Base-by-base conservation (phyloP, 1,140 invertebrate species). In the Aphelenchoides fujianensis region DNA sequence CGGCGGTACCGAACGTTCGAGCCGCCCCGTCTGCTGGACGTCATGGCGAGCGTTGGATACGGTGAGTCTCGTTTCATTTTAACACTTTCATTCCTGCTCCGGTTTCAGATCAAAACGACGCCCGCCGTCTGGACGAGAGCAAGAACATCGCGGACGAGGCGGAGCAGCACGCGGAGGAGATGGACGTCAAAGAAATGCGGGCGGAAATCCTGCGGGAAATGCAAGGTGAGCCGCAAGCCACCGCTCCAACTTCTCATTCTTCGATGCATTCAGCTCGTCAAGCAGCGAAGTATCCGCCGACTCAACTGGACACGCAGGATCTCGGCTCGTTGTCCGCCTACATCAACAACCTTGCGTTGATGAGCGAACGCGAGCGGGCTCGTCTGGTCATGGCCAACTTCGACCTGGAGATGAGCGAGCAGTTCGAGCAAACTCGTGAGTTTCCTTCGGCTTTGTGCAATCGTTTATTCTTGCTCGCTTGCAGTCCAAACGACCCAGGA, bases 31-130 rank as follows among this genome's bases (percentile, higher is more conserved):
- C 34, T 59, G 55, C 7, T 5, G 12, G 55, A 59, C 27, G 34
- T 59, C 55, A 7, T 59, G 5, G 28, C 55, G 5, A 59, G 55
- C 19, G 5, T 59, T 59, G 55, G 55, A 7, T 59, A 59, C 34
- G 55, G 55, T 59, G 34, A 59, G 23, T 48, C 41, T 59, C 7
- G 5, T 59, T 59, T 59, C 27, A 7, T 5, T 59, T 30, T 59
- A 7, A 59, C 28, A 23, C 5, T 59, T 59, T 5, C 34, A 23
- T 59, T 19, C 19, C 7, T 59, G n/a, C n/a, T n/a, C n/a, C n/a
- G n/a, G n/a, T n/a, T n/a, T 19, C 23, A 59, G 55, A 59, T 32
- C 28, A 5, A 27, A 7, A 16, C 5, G 55, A 5, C 7, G 19
- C 55, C 34, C 12, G 34, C 34, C 55, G 55, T 5, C 23, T 59